A percentile compares a stretch with the other conserved stretches of the same genome.
Conservation (phyloP, 2,888 invertebrate species). For the Mesorhabditis spiculigera region DNA sequence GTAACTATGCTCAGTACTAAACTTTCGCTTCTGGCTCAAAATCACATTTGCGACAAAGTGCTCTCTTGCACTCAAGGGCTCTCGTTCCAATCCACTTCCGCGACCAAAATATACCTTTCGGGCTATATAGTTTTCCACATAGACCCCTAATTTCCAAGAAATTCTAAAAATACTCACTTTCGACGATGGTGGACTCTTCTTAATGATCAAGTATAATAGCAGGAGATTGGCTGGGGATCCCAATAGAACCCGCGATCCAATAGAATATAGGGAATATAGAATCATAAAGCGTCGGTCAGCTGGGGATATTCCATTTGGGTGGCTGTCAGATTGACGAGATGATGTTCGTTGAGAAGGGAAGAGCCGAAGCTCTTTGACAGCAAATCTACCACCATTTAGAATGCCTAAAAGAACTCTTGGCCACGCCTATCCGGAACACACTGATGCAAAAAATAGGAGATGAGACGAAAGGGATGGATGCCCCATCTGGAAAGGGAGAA, state of each 20-base stretch:
- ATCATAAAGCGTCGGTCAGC: slow-evolving; percentile 73
- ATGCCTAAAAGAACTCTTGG: neutral
- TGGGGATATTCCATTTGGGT: slow-evolving; percentile 98
- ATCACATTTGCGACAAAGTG: too few relatives aligned
- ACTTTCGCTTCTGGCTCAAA: too few relatives aligned
- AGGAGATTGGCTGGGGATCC: slow-evolving; percentile 24
- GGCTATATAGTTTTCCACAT: too few relatives aligned
- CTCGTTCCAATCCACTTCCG: too few relatives aligned
- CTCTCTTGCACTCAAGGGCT: too few relatives aligned
- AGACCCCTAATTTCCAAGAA: too few relatives aligned
- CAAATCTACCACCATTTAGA: slow-evolving; percentile 2
- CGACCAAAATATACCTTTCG: too few relatives aligned
- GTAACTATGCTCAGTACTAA: too few relatives aligned
- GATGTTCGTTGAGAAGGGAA: slow-evolving; percentile 6
- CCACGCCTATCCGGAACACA: too few relatives aligned
- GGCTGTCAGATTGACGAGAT: neutral
- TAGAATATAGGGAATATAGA: slow-evolving; percentile 20
- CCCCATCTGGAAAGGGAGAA: too few relatives aligned
- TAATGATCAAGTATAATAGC: slow-evolving; percentile 24
- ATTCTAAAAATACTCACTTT: neutral
- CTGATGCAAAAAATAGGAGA: too few relatives aligned
- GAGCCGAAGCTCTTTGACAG: slow-evolving; percentile 2
- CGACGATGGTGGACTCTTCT: slow-evolving; percentile 16
- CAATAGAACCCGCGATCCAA: slow-evolving; percentile 23
- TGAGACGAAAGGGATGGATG: too few relatives aligned